phyloP scores from a whole-genome alignment of 2,888 invertebrate genomes.

The Sarcophaga rosellei region DNA sequence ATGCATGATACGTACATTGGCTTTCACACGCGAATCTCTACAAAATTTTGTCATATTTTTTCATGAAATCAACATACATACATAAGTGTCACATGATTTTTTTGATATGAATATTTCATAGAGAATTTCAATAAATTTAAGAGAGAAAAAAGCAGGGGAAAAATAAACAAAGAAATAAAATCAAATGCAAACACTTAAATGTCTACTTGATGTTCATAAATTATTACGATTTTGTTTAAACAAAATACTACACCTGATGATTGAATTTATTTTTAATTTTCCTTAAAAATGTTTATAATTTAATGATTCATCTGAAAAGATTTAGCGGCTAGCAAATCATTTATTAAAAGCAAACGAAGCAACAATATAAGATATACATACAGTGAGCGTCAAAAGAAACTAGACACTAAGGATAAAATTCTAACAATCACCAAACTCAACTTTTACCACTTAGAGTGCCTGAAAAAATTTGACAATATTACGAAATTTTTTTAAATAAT shows the following conservation, averaged over 20 bases:
- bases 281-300: background rate
- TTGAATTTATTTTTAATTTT: background rate
- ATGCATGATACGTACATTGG: no score
- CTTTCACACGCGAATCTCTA: no score
- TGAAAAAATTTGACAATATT: no score
- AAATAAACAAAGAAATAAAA: background rate
- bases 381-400: no score
- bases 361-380: background rate
- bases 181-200: conserved; percentile 5
- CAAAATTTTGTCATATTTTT: no score
- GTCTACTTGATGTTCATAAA: background rate
- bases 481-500: no score
- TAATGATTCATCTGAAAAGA: conserved; percentile 7
- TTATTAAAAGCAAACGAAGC: background rate
- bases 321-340: background rate
- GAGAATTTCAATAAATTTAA: background rate
- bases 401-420: no score
- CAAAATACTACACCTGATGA: conserved; percentile 27
- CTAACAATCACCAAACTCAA: no score
- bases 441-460: no score
- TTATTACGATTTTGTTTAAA: background rate
- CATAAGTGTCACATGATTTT: conserved; percentile 3
- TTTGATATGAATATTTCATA: background rate
- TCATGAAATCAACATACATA: background rate
- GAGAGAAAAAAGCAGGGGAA: no score